Percentiles rank a stretch among this genome's conserved stretches.
Conservation (phyloP, 2,113 vertebrate genomes). For the Hyaena hyaena region DNA sequence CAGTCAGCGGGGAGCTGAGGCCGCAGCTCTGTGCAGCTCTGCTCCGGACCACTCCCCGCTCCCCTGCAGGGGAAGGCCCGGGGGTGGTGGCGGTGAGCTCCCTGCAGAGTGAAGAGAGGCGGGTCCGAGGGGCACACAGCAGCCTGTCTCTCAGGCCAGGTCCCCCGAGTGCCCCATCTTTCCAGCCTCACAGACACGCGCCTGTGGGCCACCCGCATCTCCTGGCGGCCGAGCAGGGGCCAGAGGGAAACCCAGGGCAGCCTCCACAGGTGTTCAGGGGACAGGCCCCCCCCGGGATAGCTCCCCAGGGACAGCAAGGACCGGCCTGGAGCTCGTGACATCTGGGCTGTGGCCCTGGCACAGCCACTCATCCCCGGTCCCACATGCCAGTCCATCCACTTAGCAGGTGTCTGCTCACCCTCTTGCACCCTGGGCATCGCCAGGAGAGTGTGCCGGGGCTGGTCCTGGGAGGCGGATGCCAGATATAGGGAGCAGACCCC, state of each 20-base stretch:
- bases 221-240: neutral
- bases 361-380: neutral
- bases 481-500: neutral
- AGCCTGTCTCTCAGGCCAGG: neutral
- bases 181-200: too few relatives aligned
- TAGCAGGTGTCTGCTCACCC: accelerated
- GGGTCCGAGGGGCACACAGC: accelerated
- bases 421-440: accelerated
- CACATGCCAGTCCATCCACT: accelerated
- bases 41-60: neutral
- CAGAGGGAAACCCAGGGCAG: neutral
- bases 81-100: neutral
- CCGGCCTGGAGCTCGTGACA: accelerated
- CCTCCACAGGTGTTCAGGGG: accelerated
- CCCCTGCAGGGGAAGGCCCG: accelerated
- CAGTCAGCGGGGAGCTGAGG: neutral
- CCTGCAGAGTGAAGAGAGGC: too few relatives aligned
- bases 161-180: accelerated
- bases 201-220: neutral
- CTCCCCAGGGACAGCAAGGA: accelerated
- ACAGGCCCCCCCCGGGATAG: neutral
- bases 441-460: neutral
- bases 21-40: neutral
- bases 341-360: neutral
- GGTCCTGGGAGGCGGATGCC: accelerated